phyloP scores from a whole-genome alignment of 2,888 invertebrate species.

The Ectemnius cavifrons region DNA sequence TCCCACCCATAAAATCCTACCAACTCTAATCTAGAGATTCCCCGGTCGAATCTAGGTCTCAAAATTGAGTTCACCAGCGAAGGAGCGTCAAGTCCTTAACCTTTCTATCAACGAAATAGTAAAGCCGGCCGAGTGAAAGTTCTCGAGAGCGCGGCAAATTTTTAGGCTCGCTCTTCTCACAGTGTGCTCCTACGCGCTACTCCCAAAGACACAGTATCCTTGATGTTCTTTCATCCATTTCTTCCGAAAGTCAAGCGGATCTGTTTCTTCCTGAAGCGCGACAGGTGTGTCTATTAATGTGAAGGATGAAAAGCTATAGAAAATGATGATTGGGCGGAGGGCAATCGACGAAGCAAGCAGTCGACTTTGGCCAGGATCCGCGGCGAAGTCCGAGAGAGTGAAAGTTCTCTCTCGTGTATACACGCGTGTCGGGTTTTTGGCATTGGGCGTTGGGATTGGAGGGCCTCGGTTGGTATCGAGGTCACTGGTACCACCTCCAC shows the following conservation, averaged over 20 bases:
- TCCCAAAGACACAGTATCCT: not conserved
- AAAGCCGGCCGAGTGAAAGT: conserved; percentile 27
- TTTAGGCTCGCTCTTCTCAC: not conserved
- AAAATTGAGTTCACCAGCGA: too few relatives aligned
- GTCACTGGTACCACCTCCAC: conserved; percentile 76
- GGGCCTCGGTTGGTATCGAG: conserved; percentile 74
- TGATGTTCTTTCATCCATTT: too few relatives aligned
- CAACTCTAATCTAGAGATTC: conserved; percentile 1
- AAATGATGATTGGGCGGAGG: too few relatives aligned
- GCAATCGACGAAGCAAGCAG: too few relatives aligned
- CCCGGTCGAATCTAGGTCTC: too few relatives aligned
- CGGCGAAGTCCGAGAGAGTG: conserved; percentile 58
- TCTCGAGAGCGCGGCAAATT: conserved; percentile 1
- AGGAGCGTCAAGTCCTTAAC: conserved; percentile 8
- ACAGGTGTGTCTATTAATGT: too few relatives aligned
- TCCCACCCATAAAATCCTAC: too few relatives aligned
- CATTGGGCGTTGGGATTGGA: conserved; percentile 74
- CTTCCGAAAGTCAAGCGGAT: too few relatives aligned
- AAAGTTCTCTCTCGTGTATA: conserved; percentile 56
- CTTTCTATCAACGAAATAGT: not conserved
- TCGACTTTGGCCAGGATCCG: conserved; percentile 3
- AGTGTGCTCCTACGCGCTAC: too few relatives aligned
- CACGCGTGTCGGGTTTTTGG: conserved; percentile 71
- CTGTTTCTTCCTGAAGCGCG: too few relatives aligned
- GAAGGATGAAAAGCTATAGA: too few relatives aligned